Conservation (phyloP, 2,113 vertebrate species). For the Anarrhichthys ocellatus region DNA sequence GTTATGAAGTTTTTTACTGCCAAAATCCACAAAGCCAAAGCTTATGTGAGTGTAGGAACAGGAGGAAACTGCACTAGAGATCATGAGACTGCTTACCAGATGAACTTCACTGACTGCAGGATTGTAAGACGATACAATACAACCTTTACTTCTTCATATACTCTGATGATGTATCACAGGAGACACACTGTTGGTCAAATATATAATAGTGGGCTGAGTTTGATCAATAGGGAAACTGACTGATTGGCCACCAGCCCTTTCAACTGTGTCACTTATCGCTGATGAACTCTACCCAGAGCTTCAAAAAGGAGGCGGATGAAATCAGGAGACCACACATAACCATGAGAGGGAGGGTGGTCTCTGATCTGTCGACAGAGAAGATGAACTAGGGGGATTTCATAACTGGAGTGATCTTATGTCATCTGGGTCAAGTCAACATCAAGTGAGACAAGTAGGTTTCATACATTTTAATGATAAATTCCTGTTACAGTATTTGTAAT, state of each 20-base stretch:
- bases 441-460: neutral
- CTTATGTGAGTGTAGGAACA: constrained; percentile 4
- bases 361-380: constrained; percentile 45
- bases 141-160: neutral
- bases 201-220: constrained; percentile 7
- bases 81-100: constrained; percentile 15
- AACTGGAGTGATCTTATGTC: constrained; percentile 31
- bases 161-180: neutral
- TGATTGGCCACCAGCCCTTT: constrained; percentile 28
- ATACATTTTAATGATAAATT: neutral
- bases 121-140: too few relatives aligned
- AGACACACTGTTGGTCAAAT: constrained; percentile 2
- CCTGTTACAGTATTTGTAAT: neutral
- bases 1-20: constrained; percentile 17
- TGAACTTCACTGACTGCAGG: neutral
- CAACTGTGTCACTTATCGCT: constrained; percentile 43
- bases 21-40: constrained; percentile 15
- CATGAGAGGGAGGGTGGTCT: constrained; percentile 27
- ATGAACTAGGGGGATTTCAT: constrained; percentile 50
- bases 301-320: constrained; percentile 31
- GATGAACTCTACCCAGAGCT: constrained; percentile 30
- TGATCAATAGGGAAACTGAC: constrained; percentile 11
- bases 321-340: constrained; percentile 45
- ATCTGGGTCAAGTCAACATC: constrained; percentile 23
- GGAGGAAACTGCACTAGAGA: neutral